These are phyloP conservation scores for Papilio glaucus DNA, from an alignment of 1,140 invertebrate genomes.

Conservation along the genomic window DNA sequence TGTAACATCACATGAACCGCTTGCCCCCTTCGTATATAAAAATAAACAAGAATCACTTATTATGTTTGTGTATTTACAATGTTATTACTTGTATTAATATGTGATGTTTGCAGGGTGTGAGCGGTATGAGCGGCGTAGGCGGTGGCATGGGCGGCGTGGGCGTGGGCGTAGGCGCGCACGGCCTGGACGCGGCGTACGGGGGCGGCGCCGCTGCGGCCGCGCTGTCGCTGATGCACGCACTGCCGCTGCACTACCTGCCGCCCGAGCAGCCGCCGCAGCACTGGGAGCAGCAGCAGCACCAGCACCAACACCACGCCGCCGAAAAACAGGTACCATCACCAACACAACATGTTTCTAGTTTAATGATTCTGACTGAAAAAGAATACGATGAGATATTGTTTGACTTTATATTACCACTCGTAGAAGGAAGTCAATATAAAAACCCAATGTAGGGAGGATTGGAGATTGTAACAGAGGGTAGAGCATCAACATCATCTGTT, in stretches of 20 bases:
- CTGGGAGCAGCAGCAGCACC: conserved; percentile 43
- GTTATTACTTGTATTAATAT: background rate
- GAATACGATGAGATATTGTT: too few species aligned
- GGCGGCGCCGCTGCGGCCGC: conserved; percentile 64
- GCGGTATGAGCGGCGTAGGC: conserved; percentile 53
- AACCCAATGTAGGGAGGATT: too few species aligned
- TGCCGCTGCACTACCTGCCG: conserved; percentile 74
- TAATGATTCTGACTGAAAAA: too few species aligned
- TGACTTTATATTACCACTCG: too few species aligned
- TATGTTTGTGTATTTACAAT: conserved; percentile 6
- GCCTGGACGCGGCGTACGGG: conserved; percentile 45
- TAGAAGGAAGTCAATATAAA: too few species aligned
- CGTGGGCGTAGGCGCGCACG: conserved; percentile 43
- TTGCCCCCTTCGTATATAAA: too few species aligned
- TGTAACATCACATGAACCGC: too few species aligned
- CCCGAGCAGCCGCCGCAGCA: conserved; percentile 40
- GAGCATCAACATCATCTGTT: too few species aligned
- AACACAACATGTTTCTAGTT: too few species aligned
- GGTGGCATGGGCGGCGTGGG: conserved; percentile 36
- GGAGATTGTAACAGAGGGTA: too few species aligned
- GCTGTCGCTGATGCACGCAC: conserved; percentile 75
- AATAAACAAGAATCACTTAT: too few species aligned
- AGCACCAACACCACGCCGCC: conserved; percentile 58
- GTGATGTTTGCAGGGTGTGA: conserved; percentile 44
- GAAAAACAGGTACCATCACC: conserved; percentile 63